Evolutionary conservation across 2,888 invertebrate species (phyloP).

Genomic region (Hypercompe scribonia): DNA sequence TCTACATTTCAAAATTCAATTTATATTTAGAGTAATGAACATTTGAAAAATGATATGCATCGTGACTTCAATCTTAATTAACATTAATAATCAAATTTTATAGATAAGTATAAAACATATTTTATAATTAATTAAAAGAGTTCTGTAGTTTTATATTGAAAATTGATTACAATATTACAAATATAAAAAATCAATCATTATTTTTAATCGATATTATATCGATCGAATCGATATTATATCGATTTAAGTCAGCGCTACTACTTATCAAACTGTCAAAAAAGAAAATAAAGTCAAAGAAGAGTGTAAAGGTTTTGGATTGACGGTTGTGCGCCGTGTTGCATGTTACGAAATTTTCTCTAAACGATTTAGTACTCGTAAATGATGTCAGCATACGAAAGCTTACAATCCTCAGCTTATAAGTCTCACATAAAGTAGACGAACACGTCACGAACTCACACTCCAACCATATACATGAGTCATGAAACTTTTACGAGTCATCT

Average conservation of each 20-base stretch:
- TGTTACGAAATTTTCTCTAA: neutral
- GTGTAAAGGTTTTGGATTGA: neutral
- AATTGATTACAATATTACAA: neutral
- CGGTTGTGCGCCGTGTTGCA: neutral
- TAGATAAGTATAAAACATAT: neutral
- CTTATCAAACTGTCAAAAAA: neutral
- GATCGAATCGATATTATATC: neutral
- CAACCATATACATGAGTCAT: constrained; percentile 40
- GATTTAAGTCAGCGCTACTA: neutral
- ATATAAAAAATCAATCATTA: neutral
- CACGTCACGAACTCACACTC: constrained; percentile 38
- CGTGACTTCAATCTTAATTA: neutral
- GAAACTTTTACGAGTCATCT: constrained; percentile 37
- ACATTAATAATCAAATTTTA: neutral
- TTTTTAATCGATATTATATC: neutral
- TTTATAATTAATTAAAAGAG: neutral
- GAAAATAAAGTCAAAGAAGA: neutral
- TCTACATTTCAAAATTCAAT: neutral
- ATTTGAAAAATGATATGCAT: neutral
- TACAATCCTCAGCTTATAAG: constrained; percentile 17
- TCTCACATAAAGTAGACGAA: constrained; percentile 31
- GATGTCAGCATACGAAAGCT: neutral
- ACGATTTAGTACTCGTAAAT: constrained; percentile 6
- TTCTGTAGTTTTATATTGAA: neutral
- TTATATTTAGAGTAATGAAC: neutral